Base-by-base conservation (phyloP, 1,140 invertebrate species). In the Onthophagus taurus region DNA sequence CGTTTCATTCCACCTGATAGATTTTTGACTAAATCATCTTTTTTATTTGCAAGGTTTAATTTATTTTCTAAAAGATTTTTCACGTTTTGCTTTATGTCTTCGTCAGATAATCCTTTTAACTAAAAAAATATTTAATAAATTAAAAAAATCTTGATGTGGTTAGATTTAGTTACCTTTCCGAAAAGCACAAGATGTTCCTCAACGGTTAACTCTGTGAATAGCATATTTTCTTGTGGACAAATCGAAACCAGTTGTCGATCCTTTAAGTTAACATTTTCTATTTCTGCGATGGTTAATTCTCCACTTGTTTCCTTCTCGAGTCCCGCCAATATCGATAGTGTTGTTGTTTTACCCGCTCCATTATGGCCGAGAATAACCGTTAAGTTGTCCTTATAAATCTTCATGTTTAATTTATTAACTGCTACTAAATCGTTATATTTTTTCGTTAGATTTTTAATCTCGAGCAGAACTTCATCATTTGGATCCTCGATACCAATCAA, bases 141-240 rank as follows among this genome's bases (percentile, higher is more conserved):
- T 43, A 21, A 20, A 37, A 20, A 2, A 8, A 5, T n/a, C 7
- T 7, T 21, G 5, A 23, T 2, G 6, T 20, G 13, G n/a, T 9
- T 19, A 23, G 11, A n/a, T 2, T 17, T 6, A 44, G 37, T 42
- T 53, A 77, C 76, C 72, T 72, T 66, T 44, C 74, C 71, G 63
- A 85, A 87, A 58, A 88, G 84, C 42, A 73, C 59, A 11, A 89
- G 65, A 64, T 89, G 85, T 60, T 91, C 81, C 34, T 72, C 56
- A 2, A 89, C 83, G 8, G 83, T 89, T 23, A 89, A 65, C 49
- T 80, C 75, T 12, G 76, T 69, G 67, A 89, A 87, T 33, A 87
- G 72, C 42, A 89, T 71, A 66, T 90, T 84, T 58, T 89, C 78
- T 57, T 92, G 89, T 7, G 87, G 83, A 66, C 85, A 89, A 8